Percentiles rank a stretch among this genome's conserved stretches.
These are phyloP conservation scores for Sitta europaea DNA, from an alignment of 2,113 vertebrate genomes.

Conservation along the genomic window DNA sequence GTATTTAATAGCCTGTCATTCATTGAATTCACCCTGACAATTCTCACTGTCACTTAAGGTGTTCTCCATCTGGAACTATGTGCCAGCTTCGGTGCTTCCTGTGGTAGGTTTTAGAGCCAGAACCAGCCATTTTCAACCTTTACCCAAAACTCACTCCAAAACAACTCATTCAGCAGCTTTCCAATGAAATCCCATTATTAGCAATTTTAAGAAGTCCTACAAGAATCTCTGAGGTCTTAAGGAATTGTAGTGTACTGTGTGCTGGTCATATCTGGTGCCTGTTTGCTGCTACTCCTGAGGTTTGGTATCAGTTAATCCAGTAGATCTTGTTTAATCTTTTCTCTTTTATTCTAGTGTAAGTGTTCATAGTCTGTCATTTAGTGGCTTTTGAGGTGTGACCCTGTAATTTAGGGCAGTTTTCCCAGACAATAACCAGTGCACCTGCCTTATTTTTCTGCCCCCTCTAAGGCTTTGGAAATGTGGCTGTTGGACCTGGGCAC, in stretches of 20 bases:
- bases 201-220: not conserved
- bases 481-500: not conserved
- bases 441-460: not conserved
- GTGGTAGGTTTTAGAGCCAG: not conserved
- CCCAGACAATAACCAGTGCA: not conserved
- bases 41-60: not conserved
- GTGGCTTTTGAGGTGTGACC: not conserved
- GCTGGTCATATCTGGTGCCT: not conserved
- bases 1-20: not conserved
- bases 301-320: not conserved
- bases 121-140: not conserved
- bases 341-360: not conserved
- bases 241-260: not conserved
- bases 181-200: not conserved
- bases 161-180: not conserved
- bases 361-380: not conserved
- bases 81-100: not conserved
- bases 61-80: not conserved
- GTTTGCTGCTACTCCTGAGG: not conserved
- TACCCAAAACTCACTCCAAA: not conserved
- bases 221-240: not conserved
- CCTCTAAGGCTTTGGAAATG: not conserved
- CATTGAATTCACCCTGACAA: not conserved
- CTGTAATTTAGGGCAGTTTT: not conserved
- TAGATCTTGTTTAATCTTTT: not conserved